These are phyloP conservation scores for Talpa occidentalis DNA, from an alignment of 2,113 vertebrate genomes.

Conservation along the genomic window DNA sequence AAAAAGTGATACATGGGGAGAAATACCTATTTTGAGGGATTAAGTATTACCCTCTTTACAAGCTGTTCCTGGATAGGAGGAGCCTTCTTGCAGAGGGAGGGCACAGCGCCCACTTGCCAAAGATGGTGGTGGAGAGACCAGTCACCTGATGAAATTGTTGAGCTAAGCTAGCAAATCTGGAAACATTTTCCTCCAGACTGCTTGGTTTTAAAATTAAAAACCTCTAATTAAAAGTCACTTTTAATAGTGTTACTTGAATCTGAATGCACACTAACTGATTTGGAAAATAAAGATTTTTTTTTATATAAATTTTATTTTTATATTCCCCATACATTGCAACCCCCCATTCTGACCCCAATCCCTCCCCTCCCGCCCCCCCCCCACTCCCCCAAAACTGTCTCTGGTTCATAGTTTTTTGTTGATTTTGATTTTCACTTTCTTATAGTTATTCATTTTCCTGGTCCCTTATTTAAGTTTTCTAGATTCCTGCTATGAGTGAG, in stretches of 20 bases:
- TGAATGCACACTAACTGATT: background rate
- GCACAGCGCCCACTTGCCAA: too few species aligned
- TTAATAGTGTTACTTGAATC: background rate
- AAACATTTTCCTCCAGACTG: background rate
- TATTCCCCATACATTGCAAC: too few species aligned
- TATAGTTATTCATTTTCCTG: too few species aligned
- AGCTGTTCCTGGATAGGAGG: background rate
- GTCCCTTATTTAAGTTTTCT: too few species aligned
- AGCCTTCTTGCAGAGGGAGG: background rate
- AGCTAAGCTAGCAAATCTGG: background rate
- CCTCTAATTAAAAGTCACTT: background rate
- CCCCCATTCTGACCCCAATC: too few species aligned
- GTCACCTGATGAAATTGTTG: background rate
- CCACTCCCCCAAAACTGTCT: too few species aligned
- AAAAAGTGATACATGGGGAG: background rate
- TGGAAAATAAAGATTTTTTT: conserved; percentile 2
- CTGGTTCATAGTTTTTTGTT: too few species aligned
- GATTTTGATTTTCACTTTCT: too few species aligned
- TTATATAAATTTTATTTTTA: background rate
- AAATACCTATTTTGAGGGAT: background rate
- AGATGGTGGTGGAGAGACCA: background rate
- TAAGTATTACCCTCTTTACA: background rate
- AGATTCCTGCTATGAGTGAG: too few species aligned
- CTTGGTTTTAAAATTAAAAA: background rate
- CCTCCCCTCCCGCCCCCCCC: too few species aligned